These are phyloP conservation scores for Aulostomus chinensis DNA, from an alignment of 2,797 vertebrate species.

Conservation along the genomic window DNA sequence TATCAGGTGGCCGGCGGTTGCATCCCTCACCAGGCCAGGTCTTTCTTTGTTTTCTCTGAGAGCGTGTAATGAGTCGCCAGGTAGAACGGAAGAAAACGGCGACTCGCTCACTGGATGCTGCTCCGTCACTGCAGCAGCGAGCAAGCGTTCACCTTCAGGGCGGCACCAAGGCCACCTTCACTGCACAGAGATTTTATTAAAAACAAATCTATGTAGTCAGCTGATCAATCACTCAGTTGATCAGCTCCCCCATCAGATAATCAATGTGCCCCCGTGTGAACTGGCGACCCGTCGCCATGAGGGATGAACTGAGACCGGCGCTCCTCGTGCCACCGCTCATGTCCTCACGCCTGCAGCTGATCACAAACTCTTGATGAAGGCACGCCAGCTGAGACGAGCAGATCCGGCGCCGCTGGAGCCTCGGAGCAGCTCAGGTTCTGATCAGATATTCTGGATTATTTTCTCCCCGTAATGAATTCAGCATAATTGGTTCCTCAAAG, in stretches of 20 bases:
- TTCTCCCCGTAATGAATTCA: slow-evolving; percentile 35
- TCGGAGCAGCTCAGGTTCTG: slow-evolving; percentile 12
- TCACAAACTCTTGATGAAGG: no score
- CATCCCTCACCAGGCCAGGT: no score
- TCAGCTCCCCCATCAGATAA: slow-evolving; percentile 27
- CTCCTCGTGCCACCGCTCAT: no score
- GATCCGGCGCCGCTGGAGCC: slow-evolving; percentile 15
- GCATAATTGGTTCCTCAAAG: slow-evolving; percentile 45
- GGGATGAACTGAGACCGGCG: slow-evolving; percentile 34
- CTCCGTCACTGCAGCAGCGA: background rate
- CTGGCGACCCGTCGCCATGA: slow-evolving; percentile 9
- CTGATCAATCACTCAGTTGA: slow-evolving; percentile 26
- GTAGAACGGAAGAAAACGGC: no score
- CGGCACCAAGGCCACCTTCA: slow-evolving; percentile 26
- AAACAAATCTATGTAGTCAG: slow-evolving; percentile 18
- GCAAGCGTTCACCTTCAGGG: slow-evolving; percentile 17
- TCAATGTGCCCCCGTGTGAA: slow-evolving; percentile 19
- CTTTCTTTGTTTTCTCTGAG: no score
- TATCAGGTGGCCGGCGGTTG: no score
- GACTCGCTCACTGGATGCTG: background rate
- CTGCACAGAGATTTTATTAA: slow-evolving; percentile 6
- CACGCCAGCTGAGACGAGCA: no score
- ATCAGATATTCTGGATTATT: slow-evolving; percentile 41
- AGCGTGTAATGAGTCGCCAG: no score
- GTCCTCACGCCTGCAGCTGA: no score